Base-by-base conservation (phyloP, 2,797 vertebrate species). In the Pseudochaenichthys georgianus region DNA sequence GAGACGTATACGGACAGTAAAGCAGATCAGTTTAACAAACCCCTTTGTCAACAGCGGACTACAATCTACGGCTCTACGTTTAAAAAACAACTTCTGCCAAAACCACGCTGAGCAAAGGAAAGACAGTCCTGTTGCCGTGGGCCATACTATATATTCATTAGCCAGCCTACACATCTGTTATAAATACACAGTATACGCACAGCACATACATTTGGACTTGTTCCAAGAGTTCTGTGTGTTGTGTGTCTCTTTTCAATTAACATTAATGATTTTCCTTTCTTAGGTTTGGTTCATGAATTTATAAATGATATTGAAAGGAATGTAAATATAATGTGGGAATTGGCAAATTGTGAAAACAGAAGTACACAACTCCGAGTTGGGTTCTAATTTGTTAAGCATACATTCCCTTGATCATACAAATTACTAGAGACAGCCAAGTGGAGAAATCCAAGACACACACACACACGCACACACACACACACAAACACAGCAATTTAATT, bases 231-330 rank as follows among this genome's bases (percentile, higher is more conserved):
- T 90, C 63, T 72, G 79, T 75, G 73, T 70, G 70, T 65, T 87
- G 63, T 61, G 72, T 81, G 88, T 86, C 91, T 89, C 87, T 90
- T 93, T 94, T 93, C 90, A 95, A 94, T 95, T 94, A 93, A 92
- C 88, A 90, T 92, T 78, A 89, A 93, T 88, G 83, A 87, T 90
- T 92, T 86, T 85, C 81, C 53, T 86, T 90, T 89, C 77, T 84
- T 75, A 60, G 63, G 69, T 69, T 64, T 86, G 84, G 77, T 87
- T 92, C 88, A 93, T 94, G 90, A 94, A 95, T 95, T 94, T 91
- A 90, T 89, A 94, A 88, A 85, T 70, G 45, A 52, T 87, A 90
- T 86, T 91, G 86, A 89, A 93, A 92, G 87, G 10, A 88, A 92
- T 90, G 86, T 89, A 90, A 93, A 93, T 93, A 89, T 85, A 90